Conservation (phyloP, 23 tunicate species). For the Phallusia fumigata region DNA sequence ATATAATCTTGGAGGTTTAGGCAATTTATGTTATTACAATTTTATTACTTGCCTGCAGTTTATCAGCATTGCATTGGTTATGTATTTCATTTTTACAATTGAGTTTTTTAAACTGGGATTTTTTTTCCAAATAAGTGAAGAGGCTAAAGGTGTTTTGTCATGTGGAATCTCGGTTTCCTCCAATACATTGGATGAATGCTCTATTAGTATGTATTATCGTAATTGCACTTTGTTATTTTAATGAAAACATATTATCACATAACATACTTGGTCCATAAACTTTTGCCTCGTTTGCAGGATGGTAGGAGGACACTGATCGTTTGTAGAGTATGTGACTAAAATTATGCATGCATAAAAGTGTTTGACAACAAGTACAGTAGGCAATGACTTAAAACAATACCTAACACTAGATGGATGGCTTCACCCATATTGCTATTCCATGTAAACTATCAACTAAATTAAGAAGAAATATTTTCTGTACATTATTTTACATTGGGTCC, state of each 20-base stretch:
- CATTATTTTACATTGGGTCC: too few relatives aligned
- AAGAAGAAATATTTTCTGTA: too few relatives aligned
- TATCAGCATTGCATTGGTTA: constrained; percentile 4
- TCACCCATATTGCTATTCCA: too few relatives aligned
- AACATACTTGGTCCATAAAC: not conserved
- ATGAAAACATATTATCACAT: not conserved
- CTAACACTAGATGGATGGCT: too few relatives aligned
- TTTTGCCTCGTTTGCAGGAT: not conserved
- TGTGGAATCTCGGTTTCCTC: not conserved
- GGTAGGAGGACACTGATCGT: not conserved
- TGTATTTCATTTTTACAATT: constrained; percentile 5
- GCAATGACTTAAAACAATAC: too few relatives aligned
- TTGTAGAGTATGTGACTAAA: not conserved
- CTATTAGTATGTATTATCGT: not conserved
- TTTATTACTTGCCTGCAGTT: constrained; percentile 10
- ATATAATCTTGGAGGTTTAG: not conserved
- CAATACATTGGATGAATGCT: not conserved
- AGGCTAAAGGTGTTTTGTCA: not conserved
- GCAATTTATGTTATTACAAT: not conserved
- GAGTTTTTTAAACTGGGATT: not conserved
- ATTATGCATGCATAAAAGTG: not conserved
- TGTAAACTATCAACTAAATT: too few relatives aligned
- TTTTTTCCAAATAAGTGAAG: not conserved
- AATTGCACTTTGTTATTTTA: not conserved
- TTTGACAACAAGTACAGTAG: too few relatives aligned